Conservation (phyloP, 2,888 invertebrate genomes). For the Omphaloscelis lunosa region DNA sequence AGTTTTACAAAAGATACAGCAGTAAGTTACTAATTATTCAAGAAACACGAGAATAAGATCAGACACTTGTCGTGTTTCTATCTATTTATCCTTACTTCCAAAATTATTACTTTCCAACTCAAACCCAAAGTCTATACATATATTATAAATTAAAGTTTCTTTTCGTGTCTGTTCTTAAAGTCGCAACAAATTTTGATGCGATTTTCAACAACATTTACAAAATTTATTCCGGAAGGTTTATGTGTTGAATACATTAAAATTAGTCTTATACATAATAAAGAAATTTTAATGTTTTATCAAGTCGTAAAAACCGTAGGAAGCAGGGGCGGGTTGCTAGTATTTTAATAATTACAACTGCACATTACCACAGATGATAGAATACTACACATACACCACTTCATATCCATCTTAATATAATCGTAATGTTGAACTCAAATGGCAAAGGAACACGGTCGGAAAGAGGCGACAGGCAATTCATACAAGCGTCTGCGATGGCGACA, state of each 20-base stretch:
- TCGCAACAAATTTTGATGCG: no score
- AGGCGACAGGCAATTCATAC: slow-evolving; percentile 78
- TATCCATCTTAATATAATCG: slow-evolving; percentile 52
- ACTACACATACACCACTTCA: neutral
- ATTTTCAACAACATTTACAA: no score
- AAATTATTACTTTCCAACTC: no score
- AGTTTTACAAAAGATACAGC: no score
- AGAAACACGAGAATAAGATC: neutral
- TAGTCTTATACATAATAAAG: neutral
- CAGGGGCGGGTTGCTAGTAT: no score
- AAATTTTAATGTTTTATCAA: neutral
- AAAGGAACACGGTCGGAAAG: slow-evolving; percentile 73
- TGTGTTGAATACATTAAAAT: no score
- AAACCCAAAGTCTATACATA: no score
- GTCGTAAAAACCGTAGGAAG: neutral
- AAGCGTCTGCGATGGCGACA: slow-evolving; percentile 70
- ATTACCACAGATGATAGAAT: no score
- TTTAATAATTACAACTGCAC: neutral
- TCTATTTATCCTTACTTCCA: no score
- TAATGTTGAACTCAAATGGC: slow-evolving; percentile 72
- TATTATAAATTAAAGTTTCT: no score
- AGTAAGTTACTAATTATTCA: neutral
- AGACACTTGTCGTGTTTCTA: neutral
- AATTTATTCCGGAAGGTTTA: no score
- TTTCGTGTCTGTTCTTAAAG: no score